Conservation (phyloP, 2,113 vertebrate species). For the Tenebrosternarchus preto region DNA sequence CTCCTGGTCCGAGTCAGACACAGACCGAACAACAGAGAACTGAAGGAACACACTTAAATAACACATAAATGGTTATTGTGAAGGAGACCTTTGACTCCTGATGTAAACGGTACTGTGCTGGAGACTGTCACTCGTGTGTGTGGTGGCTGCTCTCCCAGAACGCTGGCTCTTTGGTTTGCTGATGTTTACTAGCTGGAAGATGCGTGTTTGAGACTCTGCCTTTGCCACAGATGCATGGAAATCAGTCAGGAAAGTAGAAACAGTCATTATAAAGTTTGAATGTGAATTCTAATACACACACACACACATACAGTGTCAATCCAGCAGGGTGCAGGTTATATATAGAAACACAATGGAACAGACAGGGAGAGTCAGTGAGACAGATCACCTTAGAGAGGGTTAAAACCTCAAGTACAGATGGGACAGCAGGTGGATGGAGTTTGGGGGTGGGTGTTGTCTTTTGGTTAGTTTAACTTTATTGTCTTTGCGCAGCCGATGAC, state of each 20-base stretch:
- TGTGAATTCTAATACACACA: background rate
- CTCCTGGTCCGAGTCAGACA: too few relatives aligned
- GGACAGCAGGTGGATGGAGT: background rate
- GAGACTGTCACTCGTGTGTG: too few relatives aligned
- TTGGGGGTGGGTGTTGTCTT: background rate
- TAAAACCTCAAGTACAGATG: background rate
- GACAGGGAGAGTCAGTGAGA: background rate
- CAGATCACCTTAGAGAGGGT: background rate
- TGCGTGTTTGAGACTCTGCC: too few relatives aligned
- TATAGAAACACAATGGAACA: background rate
- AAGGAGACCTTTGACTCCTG: too few relatives aligned
- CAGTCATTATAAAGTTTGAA: slow-evolving; percentile 7
- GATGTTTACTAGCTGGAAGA: too few relatives aligned
- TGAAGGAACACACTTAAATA: background rate
- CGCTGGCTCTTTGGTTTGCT: too few relatives aligned
- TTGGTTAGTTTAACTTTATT: slow-evolving; percentile 3
- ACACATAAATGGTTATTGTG: background rate
- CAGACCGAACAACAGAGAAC: background rate
- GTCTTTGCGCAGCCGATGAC: slow-evolving; percentile 12
- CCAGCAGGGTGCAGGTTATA: background rate
- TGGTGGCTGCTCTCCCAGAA: too few relatives aligned
- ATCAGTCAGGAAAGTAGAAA: background rate
- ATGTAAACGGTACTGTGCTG: too few relatives aligned
- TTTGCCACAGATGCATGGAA: background rate
- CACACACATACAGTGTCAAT: background rate